phyloP scores from a whole-genome alignment of 2,888 invertebrate species.

The Hypselothyrea guttata region DNA sequence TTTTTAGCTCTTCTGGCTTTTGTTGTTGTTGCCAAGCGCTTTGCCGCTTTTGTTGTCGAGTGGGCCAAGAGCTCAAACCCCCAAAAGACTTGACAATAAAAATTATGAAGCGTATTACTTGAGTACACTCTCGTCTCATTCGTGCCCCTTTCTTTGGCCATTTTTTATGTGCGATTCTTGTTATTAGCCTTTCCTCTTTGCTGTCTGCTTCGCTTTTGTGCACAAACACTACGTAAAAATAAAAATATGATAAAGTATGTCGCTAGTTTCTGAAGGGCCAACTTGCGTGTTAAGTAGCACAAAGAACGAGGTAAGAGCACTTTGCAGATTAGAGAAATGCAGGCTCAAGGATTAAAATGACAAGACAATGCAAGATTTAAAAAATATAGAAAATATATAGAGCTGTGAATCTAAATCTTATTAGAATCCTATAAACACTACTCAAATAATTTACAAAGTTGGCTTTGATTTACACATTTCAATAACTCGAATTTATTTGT shows the following conservation, averaged over 20 bases:
- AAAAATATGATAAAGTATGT: constrained; percentile 61
- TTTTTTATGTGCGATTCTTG: constrained; percentile 37
- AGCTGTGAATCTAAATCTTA: too few species aligned
- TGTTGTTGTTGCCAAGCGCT: constrained; percentile 47
- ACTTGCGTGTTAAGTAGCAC: constrained; percentile 72
- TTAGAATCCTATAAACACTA: too few species aligned
- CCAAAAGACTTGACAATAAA: constrained; percentile 76
- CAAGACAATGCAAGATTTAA: too few species aligned
- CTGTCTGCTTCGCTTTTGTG: constrained; percentile 20
- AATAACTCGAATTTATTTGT: too few species aligned
- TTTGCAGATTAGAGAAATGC: constrained; percentile 23
- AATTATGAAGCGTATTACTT: constrained; percentile 80
- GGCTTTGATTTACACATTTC: too few species aligned
- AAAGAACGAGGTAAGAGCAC: constrained; percentile 55
- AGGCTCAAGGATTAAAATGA: too few species aligned
- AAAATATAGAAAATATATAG: too few species aligned
- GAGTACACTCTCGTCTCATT: constrained; percentile 74
- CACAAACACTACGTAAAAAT: constrained; percentile 26
- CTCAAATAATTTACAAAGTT: too few species aligned
- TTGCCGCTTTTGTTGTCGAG: constrained; percentile 71
- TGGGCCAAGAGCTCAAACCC: constrained; percentile 62
- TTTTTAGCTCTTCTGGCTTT: constrained; percentile 40
- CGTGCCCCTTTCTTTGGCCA: constrained; percentile 52
- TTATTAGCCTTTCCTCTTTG: constrained; percentile 3
- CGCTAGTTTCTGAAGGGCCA: constrained; percentile 71